Base-by-base conservation (phyloP, 35 echinoderm and acorn worm species). In the Chiridota heheva region DNA sequence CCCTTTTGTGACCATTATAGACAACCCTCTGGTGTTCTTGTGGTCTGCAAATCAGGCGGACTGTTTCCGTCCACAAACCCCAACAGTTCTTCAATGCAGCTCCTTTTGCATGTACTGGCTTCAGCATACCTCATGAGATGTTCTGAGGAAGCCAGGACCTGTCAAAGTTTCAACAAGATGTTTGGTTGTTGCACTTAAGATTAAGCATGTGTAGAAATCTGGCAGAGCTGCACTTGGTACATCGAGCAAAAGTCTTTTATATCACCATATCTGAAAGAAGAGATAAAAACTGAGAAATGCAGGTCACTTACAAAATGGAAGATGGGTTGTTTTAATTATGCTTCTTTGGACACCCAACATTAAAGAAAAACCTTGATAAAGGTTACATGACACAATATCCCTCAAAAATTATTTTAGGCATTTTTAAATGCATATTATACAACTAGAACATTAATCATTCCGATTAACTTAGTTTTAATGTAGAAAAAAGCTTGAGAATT, bases 21-120 rank as follows among this genome's bases (percentile, higher is more conserved):
- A 64, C 36, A 8, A 67, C 41, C 29, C 64, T 0, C 40, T 83
- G 62, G 0, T 1, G 1, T 7, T 58, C 20, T 15, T 8, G 46
- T 5, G 64, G 80, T 28, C 80, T 39, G 39, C 63, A 83, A 30
- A 80, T 58, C 36, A 5, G 69, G 3, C 40, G 39, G 15, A 13
- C 65, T 63, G 16, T 60, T 82, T 31, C 78, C 78, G 37, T 68
- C 46, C 16, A 58, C 36, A 28, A 78, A 78, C 0, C 73, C 73
- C 69, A 85, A 60, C 82, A 85, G 53, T 85, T 85, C 45, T n/a
- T 0, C 3, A 78, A 53, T 55, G 82, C 25, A 2, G 62, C 86
- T 8, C 86, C 86, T 56, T 88, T 69, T 2, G 5, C 1, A 26
- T 67, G 44, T 36, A 87, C 41, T 6, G n/a, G 60, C 59, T 25